Conservation (phyloP, 2,113 vertebrate genomes). For the Calonectris borealis region DNA sequence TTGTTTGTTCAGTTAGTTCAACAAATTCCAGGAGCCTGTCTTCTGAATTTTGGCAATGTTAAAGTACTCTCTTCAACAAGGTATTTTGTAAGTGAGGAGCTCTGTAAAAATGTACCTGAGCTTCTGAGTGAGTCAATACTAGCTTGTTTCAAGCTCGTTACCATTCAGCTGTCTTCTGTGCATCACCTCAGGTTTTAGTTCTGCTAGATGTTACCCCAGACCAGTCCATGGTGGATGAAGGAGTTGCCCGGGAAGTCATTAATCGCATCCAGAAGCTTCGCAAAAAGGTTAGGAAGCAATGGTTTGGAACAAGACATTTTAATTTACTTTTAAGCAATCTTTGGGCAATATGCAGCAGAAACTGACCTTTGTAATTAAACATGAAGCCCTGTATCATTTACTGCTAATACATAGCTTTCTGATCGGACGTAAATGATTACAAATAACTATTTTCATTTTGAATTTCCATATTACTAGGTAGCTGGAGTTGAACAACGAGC, state of each 20-base stretch:
- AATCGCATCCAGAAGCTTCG: conserved; percentile 98
- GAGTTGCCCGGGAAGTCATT: conserved; percentile 95
- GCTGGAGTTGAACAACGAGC: not conserved
- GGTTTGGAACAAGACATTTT: not conserved
- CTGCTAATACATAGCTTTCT: not conserved
- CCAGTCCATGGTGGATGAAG: conserved; percentile 95
- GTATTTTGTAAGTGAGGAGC: rapidly evolving
- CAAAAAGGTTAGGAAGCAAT: conserved; percentile 84
- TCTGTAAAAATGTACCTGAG: not conserved
- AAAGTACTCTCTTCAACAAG: rapidly evolving
- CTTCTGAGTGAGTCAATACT: not conserved
- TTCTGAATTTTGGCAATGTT: not conserved
- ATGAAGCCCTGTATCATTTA: not conserved
- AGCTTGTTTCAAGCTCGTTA: not conserved
- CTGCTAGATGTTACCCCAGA: conserved; percentile 92
- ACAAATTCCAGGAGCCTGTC: not conserved
- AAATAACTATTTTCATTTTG: not conserved
- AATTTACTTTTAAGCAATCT: not conserved
- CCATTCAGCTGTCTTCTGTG: not conserved
- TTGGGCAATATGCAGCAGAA: not conserved
- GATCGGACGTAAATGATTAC: not conserved
- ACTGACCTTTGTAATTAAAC: not conserved
- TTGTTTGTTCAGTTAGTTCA: not conserved
- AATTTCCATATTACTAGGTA: not conserved
- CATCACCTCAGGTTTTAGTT: conserved; percentile 82